A percentile compares a stretch with the other conserved stretches of the same genome.
Conservation (phyloP, 2,888 invertebrate genomes). For the Stenchaetothrips biformis region DNA sequence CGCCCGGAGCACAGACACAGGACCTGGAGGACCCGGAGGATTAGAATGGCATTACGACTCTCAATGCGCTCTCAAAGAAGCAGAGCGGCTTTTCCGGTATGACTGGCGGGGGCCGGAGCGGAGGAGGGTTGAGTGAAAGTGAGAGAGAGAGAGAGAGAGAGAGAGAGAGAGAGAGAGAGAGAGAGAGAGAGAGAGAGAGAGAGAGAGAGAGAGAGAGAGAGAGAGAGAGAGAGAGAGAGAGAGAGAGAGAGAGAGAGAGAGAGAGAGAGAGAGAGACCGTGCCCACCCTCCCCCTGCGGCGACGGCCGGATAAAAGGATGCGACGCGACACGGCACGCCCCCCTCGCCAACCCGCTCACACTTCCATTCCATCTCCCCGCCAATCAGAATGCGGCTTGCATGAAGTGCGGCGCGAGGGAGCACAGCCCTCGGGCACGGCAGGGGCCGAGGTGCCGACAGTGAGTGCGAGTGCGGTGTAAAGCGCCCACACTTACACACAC, state of each 20-base stretch:
- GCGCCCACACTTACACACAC: constrained; percentile 6
- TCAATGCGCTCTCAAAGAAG: constrained; percentile 16
- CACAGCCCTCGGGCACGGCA: neutral
- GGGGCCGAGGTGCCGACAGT: neutral
- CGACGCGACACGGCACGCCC: constrained; percentile 48
- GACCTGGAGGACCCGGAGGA: neutral
- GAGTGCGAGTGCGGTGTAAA: neutral
- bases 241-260: constrained; percentile 47
- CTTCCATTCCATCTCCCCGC: constrained; percentile 45
- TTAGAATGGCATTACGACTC: constrained; percentile 8
- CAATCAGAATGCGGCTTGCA: constrained; percentile 8
- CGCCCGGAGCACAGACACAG: neutral
- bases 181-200: constrained; percentile 40
- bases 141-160: constrained; percentile 43
- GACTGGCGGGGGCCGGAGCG: too few species aligned
- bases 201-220: constrained; percentile 47
- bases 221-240: constrained; percentile 47
- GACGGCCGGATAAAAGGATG: constrained; percentile 49
- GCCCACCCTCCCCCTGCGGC: constrained; percentile 45
- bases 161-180: too few species aligned
- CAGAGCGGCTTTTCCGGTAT: constrained; percentile 39
- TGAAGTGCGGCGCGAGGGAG: neutral
- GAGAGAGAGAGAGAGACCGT: constrained; percentile 41
- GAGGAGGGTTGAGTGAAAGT: constrained; percentile 43
- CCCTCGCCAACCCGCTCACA: constrained; percentile 47